Percentiles rank a stretch among this genome's conserved stretches.
Conservation (phyloP, 2,888 invertebrate genomes). For the Himalopsyche japonica region DNA sequence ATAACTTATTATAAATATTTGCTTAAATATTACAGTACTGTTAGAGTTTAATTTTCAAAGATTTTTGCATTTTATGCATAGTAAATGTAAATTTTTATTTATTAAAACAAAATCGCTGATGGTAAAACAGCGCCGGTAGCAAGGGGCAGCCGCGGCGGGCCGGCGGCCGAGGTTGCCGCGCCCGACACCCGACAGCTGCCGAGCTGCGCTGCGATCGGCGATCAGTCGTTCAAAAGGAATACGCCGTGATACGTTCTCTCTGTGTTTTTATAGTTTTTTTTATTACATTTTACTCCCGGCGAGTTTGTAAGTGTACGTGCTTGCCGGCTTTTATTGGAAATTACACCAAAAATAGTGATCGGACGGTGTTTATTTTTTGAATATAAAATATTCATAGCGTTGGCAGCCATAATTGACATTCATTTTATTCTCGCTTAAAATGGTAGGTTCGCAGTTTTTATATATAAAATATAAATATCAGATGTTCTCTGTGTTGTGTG, state of each 20-base stretch:
- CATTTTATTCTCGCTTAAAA: neutral
- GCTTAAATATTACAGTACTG: neutral
- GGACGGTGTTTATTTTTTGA: neutral
- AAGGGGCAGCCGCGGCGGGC: constrained; percentile 39
- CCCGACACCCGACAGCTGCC: constrained; percentile 15
- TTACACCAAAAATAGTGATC: neutral
- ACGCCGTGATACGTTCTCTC: neutral
- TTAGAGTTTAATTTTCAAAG: too few species aligned
- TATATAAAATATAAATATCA: neutral
- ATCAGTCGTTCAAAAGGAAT: constrained; percentile 27
- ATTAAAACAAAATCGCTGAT: neutral
- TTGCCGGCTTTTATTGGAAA: constrained; percentile 6
- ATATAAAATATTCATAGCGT: neutral
- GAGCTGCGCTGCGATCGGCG: constrained; percentile 10
- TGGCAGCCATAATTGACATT: neutral
- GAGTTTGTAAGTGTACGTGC: neutral
- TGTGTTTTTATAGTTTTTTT: neutral
- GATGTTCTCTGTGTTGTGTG: constrained; percentile 6
- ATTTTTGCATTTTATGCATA: neutral
- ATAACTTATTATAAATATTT: too few species aligned
- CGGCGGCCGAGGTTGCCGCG: constrained; percentile 39
- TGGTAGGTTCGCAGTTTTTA: constrained; percentile 19
- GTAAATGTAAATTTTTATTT: neutral
- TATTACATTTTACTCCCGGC: neutral
- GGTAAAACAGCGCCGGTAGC: neutral